Evolutionary conservation across 2,113 vertebrate species (phyloP), one percentile per base, ranked within the genome.

Genomic region (Phylloscopus trochilus): DNA sequence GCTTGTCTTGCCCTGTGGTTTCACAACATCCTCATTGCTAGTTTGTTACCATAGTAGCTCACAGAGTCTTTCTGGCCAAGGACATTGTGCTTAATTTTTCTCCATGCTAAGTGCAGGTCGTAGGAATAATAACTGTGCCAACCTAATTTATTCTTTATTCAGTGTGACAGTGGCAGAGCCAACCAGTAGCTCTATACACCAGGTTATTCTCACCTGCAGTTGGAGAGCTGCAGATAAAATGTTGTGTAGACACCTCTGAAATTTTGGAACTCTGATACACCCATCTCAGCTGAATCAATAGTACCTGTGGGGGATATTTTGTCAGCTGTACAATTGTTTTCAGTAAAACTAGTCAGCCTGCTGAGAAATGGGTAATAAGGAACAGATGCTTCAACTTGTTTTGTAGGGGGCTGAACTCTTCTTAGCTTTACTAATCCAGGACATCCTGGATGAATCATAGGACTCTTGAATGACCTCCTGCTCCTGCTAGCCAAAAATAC

Each of bases 401-500:
- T 94, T 91, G 51, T 89, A 96, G 90, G 41, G 64, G 11, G 18
- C 77, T 89, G 92, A 89, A 75, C 33, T 23, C 86, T 92, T 87
- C 90, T 95, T 90, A 89, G 90, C 73, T 94, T 90, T 86, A 74
- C 76, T 95, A 90, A 96, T 96, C 72, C 92, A 95, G 88, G 86
- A 96, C 86, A 89, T 93, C 92, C 95, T 96, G 93, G 64, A 92
- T 94, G 93, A 97, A 90, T 97, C 95, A 96, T 13, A 84, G 60
- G 86, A 63, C 79, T 84, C 53, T 92, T 83, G 76, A 96, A 83
- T 89, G 82, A 66, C 66, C 95, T 96, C 11, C 41, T 77, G 46
- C 89, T 85, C 46, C 53, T 83, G 58, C 56, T 77, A 26, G 84
- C 70, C 84, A 68, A 95, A 95, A 92, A 73, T 85, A 84, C 20